A percentile compares a stretch with the other conserved stretches of the same genome.
phyloP scores from a whole-genome alignment of 2,888 invertebrate species.

The Morinoia aosen region DNA sequence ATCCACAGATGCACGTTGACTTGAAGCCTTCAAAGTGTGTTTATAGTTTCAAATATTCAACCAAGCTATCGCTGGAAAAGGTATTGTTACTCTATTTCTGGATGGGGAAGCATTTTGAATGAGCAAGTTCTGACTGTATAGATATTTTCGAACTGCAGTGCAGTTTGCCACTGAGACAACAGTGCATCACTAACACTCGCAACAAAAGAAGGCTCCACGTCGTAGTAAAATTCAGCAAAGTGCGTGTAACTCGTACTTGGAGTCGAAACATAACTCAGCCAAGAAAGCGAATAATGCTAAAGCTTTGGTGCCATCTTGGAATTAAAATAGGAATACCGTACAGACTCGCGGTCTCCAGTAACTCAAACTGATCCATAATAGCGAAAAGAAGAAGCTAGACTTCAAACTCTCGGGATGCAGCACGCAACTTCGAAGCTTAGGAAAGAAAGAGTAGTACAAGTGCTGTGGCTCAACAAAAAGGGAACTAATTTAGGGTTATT shows the following conservation, averaged over 20 bases:
- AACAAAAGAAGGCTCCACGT: background rate
- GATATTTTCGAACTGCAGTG: background rate
- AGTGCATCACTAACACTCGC: background rate
- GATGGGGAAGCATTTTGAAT: background rate
- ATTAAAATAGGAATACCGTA: background rate
- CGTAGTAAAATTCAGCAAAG: background rate
- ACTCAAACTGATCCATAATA: background rate
- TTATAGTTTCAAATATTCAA: background rate
- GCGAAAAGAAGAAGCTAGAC: background rate
- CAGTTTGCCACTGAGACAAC: background rate
- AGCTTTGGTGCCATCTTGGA: background rate
- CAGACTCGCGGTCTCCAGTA: background rate
- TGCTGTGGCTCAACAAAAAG: background rate
- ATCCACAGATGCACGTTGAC: background rate
- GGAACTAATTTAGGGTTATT: constrained; percentile 2
- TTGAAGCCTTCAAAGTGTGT: background rate
- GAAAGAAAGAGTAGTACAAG: background rate
- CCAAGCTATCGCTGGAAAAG: background rate
- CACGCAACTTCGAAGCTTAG: background rate
- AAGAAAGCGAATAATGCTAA: background rate
- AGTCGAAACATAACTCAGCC: background rate
- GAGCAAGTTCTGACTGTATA: background rate
- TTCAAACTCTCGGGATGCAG: background rate
- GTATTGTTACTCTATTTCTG: background rate
- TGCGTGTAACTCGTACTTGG: background rate